Base-by-base conservation (phyloP, 1,140 invertebrate genomes). In the Drosophila kikkawai region DNA sequence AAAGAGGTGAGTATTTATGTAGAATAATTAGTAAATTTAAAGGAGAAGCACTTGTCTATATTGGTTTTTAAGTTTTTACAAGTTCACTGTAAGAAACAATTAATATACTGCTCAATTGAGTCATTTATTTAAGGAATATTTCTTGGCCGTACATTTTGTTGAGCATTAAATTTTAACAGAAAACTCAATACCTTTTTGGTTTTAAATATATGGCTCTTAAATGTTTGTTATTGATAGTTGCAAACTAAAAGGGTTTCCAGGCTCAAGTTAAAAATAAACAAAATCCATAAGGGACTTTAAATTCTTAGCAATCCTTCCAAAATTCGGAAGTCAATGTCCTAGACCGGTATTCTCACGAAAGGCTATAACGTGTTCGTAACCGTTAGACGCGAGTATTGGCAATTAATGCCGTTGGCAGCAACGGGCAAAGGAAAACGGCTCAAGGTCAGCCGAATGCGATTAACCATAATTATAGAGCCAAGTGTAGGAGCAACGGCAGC, bases 401-500 rank as follows among this genome's bases (percentile, higher is more conserved):
- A 73, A 57, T 61, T 79, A 74, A 79, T 79, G 68, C 69, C 44
- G 42, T 61, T 61, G 59, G 36, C 32, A 71, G 47, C 78, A 61
- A 56, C 59, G 63, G 53, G 70, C 58, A 57, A 64, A 66, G 64
- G 51, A 79, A 70, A 85, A 88, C 75, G 75, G 85, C 81, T 91
- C 85, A 90, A 90, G 85, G 85, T 90, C 85, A 90, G 78, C 51
- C 56, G 50, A 69, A 73, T 44, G 65, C 85, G 75, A 90, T 90
- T 90, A 90, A 77, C 78, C 51, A 79, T 90, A 90, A 90, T 90
- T 90, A 82, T 82, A 85, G 76, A 75, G 63, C 76, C 57, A 79
- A 68, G 64, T 58, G 75, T 67, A 74, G 75, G 60, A 76, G 66
- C 66, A 79, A 67, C 63, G 45, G 65, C 45, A 47, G 57, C 59